These are phyloP conservation scores for Gibbula magus DNA, from an alignment of 2,888 invertebrate genomes.

Conservation along the genomic window DNA sequence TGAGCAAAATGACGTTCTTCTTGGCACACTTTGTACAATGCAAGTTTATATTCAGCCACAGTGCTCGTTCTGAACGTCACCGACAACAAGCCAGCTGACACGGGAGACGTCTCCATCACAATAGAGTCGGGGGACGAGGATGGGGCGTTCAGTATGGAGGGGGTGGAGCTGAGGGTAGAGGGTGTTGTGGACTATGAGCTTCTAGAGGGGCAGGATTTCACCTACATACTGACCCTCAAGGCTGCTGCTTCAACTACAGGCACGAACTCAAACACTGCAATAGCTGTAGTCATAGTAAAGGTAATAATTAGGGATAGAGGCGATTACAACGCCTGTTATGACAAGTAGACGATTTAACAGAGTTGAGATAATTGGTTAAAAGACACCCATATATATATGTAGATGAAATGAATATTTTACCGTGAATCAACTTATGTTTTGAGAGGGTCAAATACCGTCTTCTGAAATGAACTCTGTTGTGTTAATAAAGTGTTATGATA, in stretches of 20 bases:
- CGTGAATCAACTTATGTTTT: too few relatives aligned
- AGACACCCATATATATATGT: too few relatives aligned
- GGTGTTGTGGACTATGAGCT: not conserved
- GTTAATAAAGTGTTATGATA: too few relatives aligned
- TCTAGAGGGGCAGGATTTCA: not conserved
- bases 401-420: too few relatives aligned
- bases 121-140: not conserved
- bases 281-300: not conserved
- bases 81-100: not conserved
- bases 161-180: not conserved
- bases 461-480: too few relatives aligned
- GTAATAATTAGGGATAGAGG: not conserved
- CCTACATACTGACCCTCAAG: not conserved
- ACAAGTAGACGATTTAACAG: too few relatives aligned
- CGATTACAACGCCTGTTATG: too few relatives aligned
- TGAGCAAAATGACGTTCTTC: too few relatives aligned
- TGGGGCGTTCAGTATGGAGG: not conserved
- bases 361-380: too few relatives aligned
- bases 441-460: too few relatives aligned
- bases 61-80: not conserved
- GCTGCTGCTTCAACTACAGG: not conserved
- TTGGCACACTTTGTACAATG: too few relatives aligned
- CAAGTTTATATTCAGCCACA: not conserved
- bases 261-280: not conserved
- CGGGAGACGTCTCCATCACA: not conserved